phyloP scores from a whole-genome alignment of 2,113 vertebrate species.

The Phocoena phocoena region DNA sequence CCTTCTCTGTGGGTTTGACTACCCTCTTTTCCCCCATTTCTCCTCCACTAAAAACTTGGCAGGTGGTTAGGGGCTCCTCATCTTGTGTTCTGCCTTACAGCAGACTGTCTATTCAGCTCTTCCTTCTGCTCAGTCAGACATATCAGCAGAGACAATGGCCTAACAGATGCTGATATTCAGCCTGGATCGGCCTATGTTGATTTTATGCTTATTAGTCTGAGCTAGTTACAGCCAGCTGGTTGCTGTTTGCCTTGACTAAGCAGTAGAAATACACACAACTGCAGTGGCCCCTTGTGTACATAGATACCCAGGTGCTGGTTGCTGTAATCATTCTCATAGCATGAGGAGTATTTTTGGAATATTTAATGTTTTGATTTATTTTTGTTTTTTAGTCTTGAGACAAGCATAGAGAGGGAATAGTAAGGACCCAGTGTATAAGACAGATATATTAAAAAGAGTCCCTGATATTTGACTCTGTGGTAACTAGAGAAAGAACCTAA shows the following conservation, averaged over 20 bases:
- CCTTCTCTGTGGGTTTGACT: neutral
- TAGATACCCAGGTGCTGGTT: conserved; percentile 29
- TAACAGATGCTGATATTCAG: conserved; percentile 77
- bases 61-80: neutral
- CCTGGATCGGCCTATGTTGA: conserved; percentile 69
- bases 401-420: neutral
- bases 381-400: neutral
- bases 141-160: conserved; percentile 66
- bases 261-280: conserved; percentile 56
- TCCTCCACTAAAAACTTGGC: neutral
- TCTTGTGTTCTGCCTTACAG: conserved; percentile 42
- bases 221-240: conserved; percentile 72
- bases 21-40: neutral
- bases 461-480: neutral
- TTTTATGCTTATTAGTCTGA: conserved; percentile 75
- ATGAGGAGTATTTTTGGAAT: neutral
- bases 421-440: neutral
- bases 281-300: neutral
- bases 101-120: conserved; percentile 30
- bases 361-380: neutral
- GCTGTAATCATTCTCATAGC: neutral
- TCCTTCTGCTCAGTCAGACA: conserved; percentile 72
- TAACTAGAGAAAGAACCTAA: neutral
- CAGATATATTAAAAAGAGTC: neutral
- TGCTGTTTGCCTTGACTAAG: conserved; percentile 75